Conservation (phyloP, 2,888 invertebrate species). For the Nomada ruficornis region DNA sequence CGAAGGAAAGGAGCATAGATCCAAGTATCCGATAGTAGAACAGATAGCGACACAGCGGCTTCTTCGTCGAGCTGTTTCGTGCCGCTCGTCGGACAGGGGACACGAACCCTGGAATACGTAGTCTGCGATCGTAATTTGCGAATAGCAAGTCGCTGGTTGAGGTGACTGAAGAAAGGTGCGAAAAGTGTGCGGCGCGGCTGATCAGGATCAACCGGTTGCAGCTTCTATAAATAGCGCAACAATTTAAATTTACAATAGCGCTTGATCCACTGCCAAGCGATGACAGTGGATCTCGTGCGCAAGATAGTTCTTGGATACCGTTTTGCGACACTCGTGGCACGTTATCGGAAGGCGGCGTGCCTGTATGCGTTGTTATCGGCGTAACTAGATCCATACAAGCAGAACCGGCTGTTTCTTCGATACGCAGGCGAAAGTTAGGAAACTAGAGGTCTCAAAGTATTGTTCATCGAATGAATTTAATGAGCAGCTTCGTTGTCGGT, state of each 20-base stretch:
- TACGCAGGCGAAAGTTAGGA: slow-evolving; percentile 40
- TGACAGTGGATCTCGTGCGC: slow-evolving; percentile 6
- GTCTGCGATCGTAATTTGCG: neutral
- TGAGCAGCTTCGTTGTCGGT: slow-evolving; percentile 23
- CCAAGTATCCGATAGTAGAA: too few species aligned
- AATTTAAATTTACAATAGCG: slow-evolving; percentile 52
- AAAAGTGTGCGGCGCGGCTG: neutral
- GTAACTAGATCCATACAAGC: slow-evolving; percentile 15
- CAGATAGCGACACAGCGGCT: too few species aligned
- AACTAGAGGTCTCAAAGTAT: slow-evolving; percentile 38
- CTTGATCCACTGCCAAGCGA: slow-evolving; percentile 15
- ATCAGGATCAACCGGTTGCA: slow-evolving; percentile 38
- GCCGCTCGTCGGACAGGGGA: too few species aligned
- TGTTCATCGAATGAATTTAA: slow-evolving; percentile 38
- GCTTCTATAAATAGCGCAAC: slow-evolving; percentile 50
- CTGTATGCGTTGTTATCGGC: slow-evolving; percentile 28
- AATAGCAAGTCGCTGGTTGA: neutral
- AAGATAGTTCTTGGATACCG: slow-evolving; percentile 30
- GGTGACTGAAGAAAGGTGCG: neutral
- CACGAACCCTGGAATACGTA: neutral
- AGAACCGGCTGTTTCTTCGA: neutral
- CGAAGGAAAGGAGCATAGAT: too few species aligned
- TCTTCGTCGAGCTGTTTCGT: too few species aligned
- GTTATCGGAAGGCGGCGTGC: slow-evolving; percentile 32
- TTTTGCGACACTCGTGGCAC: slow-evolving; percentile 5